A percentile compares a stretch with the other conserved stretches of the same genome.
Conservation (phyloP, 1,140 invertebrate species). For the Lasioglossum baleicum region DNA sequence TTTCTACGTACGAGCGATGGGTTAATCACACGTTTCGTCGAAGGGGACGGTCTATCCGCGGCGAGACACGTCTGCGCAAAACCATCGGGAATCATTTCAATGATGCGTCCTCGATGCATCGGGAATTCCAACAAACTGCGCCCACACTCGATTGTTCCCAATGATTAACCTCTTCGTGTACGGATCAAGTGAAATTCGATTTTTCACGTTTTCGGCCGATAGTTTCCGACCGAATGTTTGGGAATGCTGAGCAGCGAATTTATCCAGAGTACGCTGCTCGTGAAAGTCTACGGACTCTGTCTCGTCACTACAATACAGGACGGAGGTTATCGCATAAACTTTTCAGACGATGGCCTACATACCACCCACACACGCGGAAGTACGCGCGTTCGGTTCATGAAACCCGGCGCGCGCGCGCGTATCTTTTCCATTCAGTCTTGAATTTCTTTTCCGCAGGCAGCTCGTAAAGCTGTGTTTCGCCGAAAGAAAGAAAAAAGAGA, state of each 20-base stretch:
- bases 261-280: not conserved
- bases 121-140: too few relatives aligned
- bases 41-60: conserved; percentile 9
- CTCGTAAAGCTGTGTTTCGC: not conserved
- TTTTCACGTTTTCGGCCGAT: too few relatives aligned
- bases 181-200: too few relatives aligned
- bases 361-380: conserved; percentile 44
- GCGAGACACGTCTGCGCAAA: too few relatives aligned
- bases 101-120: not conserved
- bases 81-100: not conserved
- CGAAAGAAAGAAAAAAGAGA: not conserved
- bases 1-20: conserved; percentile 54
- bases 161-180: too few relatives aligned
- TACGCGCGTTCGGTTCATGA: conserved; percentile 17
- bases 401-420: conserved; percentile 25
- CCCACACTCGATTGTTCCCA: too few relatives aligned
- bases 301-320: conserved; percentile 25
- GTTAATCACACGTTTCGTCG: conserved; percentile 60
- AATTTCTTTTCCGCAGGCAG: not conserved
- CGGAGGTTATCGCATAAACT: conserved; percentile 66
- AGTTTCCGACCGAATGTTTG: too few relatives aligned
- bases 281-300: not conserved
- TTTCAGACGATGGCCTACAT: conserved; percentile 68
- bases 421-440: conserved; percentile 44
- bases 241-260: too few relatives aligned